phyloP scores from a whole-genome alignment of 1,140 invertebrate species.

The Proctacanthus coquilletti region DNA sequence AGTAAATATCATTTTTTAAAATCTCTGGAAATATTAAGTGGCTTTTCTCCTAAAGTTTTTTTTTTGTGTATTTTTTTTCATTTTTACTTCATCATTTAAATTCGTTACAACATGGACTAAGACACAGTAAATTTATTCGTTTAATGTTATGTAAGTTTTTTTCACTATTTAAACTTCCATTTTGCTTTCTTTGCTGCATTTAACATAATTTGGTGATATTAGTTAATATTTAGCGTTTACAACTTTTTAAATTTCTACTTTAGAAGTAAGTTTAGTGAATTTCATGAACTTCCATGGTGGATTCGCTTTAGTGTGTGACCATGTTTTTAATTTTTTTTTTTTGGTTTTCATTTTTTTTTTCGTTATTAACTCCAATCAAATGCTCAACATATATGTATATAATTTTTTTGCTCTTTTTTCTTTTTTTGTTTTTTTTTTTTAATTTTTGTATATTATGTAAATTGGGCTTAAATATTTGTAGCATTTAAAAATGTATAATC shows the following conservation, averaged over 20 bases:
- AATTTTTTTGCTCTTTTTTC: background rate
- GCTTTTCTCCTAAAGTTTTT: too few species aligned
- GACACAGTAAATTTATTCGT: constrained; percentile 1
- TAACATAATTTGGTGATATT: background rate
- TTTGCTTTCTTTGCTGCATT: constrained; percentile 1
- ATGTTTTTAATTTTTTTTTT: too few species aligned
- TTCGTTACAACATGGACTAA: constrained; percentile 6
- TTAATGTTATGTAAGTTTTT: background rate
- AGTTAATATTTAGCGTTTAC: background rate
- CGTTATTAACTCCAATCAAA: too few species aligned
- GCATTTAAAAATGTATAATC: background rate
- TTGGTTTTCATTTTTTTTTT: too few species aligned
- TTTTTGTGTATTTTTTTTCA: too few species aligned
- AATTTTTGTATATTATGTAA: background rate
- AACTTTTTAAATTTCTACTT: background rate
- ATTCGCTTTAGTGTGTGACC: too few species aligned
- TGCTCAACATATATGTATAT: background rate
- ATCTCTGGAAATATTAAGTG: too few species aligned
- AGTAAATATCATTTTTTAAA: too few species aligned
- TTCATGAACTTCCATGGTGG: too few species aligned
- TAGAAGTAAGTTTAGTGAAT: background rate
- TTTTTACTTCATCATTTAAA: constrained; percentile 2
- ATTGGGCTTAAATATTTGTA: background rate
- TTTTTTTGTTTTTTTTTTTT: background rate
- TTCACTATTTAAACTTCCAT: background rate